Evolutionary conservation across 1,140 invertebrate species (phyloP).

Genomic region (Drosophila rhopaloa): DNA sequence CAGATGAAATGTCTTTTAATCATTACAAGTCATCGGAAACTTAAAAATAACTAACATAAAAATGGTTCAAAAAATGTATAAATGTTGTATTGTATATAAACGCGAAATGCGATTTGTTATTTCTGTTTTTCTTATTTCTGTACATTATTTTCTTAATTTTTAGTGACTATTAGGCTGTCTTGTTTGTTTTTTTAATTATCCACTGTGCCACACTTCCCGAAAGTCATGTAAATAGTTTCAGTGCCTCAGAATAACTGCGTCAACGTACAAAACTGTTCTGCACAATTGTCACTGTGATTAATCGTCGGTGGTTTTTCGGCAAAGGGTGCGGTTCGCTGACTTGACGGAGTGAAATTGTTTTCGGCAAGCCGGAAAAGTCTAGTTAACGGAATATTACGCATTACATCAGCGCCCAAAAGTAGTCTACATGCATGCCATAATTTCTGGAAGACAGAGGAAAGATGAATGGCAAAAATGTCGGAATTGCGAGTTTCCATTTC

Average conservation of each 20-base stretch:
- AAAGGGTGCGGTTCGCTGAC: constrained; percentile 47
- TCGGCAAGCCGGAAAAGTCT: constrained; percentile 59
- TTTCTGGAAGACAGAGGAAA: neutral
- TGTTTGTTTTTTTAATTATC: no score
- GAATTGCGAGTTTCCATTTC: neutral
- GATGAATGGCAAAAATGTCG: constrained; percentile 4
- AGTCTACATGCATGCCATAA: constrained; percentile 41
- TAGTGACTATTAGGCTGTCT: neutral
- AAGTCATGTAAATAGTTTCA: neutral
- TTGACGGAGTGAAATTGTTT: constrained; percentile 28
- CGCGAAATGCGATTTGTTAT: no score
- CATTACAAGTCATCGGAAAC: neutral
- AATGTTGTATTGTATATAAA: no score
- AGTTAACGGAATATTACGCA: constrained; percentile 55
- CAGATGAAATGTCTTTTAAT: neutral
- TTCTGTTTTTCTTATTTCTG: no score
- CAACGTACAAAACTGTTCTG: constrained; percentile 36
- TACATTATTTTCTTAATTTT: neutral
- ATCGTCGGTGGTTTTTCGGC: constrained; percentile 36
- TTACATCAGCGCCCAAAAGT: constrained; percentile 73
- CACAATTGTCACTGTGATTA: constrained; percentile 60
- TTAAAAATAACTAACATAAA: no score
- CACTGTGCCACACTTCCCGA: no score
- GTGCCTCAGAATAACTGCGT: constrained; percentile 4
- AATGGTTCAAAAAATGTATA: no score